Conservation (phyloP, 2,888 invertebrate species). For the Hemaris fuciformis region DNA sequence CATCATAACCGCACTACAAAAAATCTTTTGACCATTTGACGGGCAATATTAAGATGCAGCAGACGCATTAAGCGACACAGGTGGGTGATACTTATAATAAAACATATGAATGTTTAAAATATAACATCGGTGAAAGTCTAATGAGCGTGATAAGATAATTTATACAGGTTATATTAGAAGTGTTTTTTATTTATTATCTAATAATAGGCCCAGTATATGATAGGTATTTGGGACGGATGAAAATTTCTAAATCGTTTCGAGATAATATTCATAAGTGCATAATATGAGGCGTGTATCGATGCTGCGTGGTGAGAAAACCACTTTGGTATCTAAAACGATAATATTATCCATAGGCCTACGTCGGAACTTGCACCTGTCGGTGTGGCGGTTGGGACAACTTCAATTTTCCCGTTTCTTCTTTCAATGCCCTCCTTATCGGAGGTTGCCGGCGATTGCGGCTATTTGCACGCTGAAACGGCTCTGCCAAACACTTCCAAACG, state of each 20-base stretch:
- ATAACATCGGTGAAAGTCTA: slow-evolving; percentile 57
- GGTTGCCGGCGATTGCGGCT: neutral
- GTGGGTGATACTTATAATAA: slow-evolving; percentile 37
- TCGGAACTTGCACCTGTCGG: neutral
- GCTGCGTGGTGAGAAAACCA: neutral
- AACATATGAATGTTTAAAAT: slow-evolving; percentile 34
- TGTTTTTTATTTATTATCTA: slow-evolving; percentile 36
- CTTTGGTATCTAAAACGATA: neutral
- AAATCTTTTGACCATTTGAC: slow-evolving; percentile 26
- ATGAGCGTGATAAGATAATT: slow-evolving; percentile 53
- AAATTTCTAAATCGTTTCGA: slow-evolving; percentile 13
- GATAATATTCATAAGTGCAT: slow-evolving; percentile 15
- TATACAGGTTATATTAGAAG: slow-evolving; percentile 41
- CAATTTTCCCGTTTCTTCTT: neutral
- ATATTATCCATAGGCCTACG: neutral
- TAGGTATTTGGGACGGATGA: slow-evolving; percentile 19
- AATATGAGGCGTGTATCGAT: neutral
- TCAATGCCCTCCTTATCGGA: neutral
- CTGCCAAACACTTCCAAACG: neutral
- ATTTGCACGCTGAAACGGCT: neutral
- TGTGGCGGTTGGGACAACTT: neutral
- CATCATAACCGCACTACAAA: slow-evolving; percentile 42
- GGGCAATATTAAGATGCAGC: neutral
- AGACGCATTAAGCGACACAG: slow-evolving; percentile 20
- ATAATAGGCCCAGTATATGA: slow-evolving; percentile 21